These are phyloP conservation scores for Limnephilus auricula DNA, from an alignment of 2,888 invertebrate genomes.

Conservation along the genomic window DNA sequence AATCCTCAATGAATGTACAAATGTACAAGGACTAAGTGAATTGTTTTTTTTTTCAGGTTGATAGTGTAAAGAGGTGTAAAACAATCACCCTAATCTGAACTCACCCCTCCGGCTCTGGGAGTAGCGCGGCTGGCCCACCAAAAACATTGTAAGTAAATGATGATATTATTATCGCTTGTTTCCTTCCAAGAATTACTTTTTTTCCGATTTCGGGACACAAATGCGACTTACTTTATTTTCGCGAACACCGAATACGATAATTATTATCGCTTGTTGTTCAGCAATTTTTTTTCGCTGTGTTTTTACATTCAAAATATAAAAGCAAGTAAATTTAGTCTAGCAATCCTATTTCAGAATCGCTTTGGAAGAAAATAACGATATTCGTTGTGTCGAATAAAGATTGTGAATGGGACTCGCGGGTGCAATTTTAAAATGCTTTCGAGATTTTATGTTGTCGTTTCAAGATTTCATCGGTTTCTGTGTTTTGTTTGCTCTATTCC, in stretches of 20 bases:
- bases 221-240: background rate
- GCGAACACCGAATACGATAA: background rate
- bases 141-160: background rate
- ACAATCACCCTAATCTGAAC: slow-evolving; percentile 11
- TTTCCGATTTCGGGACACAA: background rate
- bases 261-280: background rate
- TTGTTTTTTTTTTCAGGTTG: background rate
- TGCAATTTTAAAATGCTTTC: background rate
- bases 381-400: background rate
- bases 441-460: background rate
- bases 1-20: background rate
- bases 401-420: background rate
- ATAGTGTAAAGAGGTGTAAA: background rate
- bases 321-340: background rate
- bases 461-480: background rate
- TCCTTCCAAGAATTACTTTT: background rate
- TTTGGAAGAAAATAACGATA: background rate
- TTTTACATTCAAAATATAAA: background rate
- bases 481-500: background rate
- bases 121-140: slow-evolving; percentile 10
- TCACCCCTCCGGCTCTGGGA: background rate
- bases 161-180: background rate
- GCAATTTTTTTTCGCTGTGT: background rate
- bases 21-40: background rate
- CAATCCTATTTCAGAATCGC: background rate